These are phyloP conservation scores for Altica lythri DNA, from an alignment of 2,888 invertebrate species.

Conservation along the genomic window DNA sequence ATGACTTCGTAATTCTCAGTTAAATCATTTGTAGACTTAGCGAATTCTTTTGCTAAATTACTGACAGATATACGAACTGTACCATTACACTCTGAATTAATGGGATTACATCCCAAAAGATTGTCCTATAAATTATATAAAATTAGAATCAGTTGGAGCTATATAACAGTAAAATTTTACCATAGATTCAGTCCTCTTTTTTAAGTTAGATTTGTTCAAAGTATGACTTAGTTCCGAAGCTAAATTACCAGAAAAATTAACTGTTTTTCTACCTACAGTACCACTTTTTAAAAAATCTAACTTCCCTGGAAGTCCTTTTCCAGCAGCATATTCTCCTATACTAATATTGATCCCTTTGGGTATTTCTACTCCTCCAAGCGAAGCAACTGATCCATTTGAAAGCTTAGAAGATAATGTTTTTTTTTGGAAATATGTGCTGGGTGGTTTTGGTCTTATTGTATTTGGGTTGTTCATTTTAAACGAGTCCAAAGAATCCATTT, in stretches of 20 bases:
- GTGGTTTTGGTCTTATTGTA: constrained; percentile 67
- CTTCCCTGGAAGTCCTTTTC: constrained; percentile 69
- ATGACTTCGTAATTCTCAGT: constrained; percentile 37
- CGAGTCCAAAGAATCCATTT: constrained; percentile 77
- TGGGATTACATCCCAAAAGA: constrained; percentile 48
- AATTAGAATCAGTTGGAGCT: not conserved
- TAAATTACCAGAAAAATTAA: constrained; percentile 55
- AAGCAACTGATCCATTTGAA: constrained; percentile 42
- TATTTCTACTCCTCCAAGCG: constrained; percentile 46
- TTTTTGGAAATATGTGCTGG: constrained; percentile 68
- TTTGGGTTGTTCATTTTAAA: constrained; percentile 71
- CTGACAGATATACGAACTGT: constrained; percentile 54
- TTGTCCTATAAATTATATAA: constrained; percentile 52
- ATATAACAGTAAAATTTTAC: constrained; percentile 54
- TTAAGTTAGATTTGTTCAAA: constrained; percentile 76
- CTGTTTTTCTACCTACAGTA: constrained; percentile 44
- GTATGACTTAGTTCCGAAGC: constrained; percentile 77
- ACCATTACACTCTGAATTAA: constrained; percentile 54
- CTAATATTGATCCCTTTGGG: constrained; percentile 69
- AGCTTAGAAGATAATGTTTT: constrained; percentile 41
- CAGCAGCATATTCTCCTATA: constrained; percentile 70
- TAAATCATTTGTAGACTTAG: constrained; percentile 53
- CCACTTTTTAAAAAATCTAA: constrained; percentile 75
- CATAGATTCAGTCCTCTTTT: constrained; percentile 71
- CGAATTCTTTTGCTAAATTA: constrained; percentile 48